A percentile compares a stretch with the other conserved stretches of the same genome.
Evolutionary conservation across 2,888 invertebrate genomes (phyloP).

Genomic region (Acrobasis consociella): DNA sequence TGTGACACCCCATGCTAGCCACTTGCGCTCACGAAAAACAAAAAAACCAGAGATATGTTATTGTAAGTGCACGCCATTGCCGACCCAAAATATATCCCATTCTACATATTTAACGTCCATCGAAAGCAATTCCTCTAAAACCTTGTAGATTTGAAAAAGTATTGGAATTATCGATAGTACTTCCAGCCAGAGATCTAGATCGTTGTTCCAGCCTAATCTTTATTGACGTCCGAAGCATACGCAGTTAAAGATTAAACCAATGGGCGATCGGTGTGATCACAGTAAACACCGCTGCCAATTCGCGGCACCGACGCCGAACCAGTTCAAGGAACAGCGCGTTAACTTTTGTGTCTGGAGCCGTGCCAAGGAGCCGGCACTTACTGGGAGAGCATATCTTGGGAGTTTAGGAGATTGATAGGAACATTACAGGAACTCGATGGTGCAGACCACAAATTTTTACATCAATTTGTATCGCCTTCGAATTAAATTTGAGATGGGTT

Average conservation of each 20-base stretch:
- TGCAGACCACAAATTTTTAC: too few relatives aligned
- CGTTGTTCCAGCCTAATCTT: background rate
- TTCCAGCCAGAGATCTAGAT: too few relatives aligned
- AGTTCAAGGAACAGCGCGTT: conserved; percentile 17
- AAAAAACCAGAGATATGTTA: too few relatives aligned
- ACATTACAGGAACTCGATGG: too few relatives aligned
- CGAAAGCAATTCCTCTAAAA: background rate
- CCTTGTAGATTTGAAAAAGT: background rate
- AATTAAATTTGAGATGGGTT: too few relatives aligned
- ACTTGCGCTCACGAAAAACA: too few relatives aligned
- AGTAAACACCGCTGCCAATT: conserved; percentile 15
- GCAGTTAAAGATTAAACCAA: conserved; percentile 9
- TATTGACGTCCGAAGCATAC: background rate
- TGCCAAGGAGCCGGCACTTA: background rate
- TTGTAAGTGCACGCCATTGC: too few relatives aligned
- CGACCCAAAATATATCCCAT: too few relatives aligned
- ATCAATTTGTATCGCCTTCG: too few relatives aligned
- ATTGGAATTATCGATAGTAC: background rate
- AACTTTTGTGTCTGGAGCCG: conserved; percentile 4
- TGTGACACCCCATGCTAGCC: too few relatives aligned
- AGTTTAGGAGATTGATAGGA: too few relatives aligned
- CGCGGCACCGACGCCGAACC: conserved; percentile 17
- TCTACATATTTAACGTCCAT: too few relatives aligned
- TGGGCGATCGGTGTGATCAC: background rate
- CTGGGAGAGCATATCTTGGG: background rate